These are phyloP conservation scores for Calephelis nemesis DNA, from an alignment of 1,140 invertebrate genomes.

Conservation along the genomic window DNA sequence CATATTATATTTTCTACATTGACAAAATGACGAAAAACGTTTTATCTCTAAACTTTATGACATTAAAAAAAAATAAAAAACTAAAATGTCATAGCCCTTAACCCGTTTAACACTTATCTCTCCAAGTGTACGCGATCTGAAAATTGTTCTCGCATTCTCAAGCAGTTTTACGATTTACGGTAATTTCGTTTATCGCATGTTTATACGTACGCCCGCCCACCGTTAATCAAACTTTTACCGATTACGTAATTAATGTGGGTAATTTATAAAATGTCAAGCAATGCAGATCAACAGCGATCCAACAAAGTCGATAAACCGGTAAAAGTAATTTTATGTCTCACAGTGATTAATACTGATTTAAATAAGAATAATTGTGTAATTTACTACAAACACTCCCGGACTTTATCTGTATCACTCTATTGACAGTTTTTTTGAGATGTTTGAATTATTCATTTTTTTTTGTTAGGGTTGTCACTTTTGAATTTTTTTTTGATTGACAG, in stretches of 20 bases:
- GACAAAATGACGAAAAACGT: too few species aligned
- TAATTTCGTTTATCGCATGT: conserved; percentile 10
- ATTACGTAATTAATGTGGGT: conserved; percentile 22
- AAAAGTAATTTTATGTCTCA: conserved; percentile 19
- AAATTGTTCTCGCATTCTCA: conserved; percentile 8
- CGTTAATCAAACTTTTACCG: conserved; percentile 24
- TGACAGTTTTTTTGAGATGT: conserved; percentile 4
- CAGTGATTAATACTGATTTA: conserved; percentile 20
- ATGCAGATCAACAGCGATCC: conserved; percentile 21
- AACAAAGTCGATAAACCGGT: conserved; percentile 16
- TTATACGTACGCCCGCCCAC: conserved; percentile 17
- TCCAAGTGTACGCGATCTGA: not conserved
- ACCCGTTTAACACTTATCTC: not conserved
- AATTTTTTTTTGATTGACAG: too few species aligned
- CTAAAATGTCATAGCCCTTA: too few species aligned
- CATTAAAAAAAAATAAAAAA: too few species aligned
- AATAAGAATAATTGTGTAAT: conserved; percentile 22
- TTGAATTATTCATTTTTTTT: conserved; percentile 10
- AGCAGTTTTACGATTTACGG: conserved; percentile 10
- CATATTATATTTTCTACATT: too few species aligned
- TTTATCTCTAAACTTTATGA: too few species aligned
- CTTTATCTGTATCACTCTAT: conserved; percentile 12
- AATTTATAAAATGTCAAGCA: conserved; percentile 26
- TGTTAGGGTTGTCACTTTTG: not conserved
- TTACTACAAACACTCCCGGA: conserved; percentile 20